These are phyloP conservation scores for Vollenhovia emeryi DNA, from an alignment of 1,140 invertebrate species.

Conservation along the genomic window DNA sequence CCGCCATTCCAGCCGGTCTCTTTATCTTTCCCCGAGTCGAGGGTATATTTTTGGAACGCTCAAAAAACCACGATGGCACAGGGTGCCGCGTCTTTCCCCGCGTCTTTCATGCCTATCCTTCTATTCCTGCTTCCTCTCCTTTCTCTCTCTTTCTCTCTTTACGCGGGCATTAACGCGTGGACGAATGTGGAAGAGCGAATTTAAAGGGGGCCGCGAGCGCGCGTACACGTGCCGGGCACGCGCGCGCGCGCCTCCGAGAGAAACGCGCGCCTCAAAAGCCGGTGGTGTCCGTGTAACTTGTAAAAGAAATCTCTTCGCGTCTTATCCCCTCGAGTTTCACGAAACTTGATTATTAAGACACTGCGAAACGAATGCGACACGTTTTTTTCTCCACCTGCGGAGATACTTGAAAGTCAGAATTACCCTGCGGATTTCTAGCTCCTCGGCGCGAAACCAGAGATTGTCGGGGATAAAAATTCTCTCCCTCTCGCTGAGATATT, in stretches of 20 bases:
- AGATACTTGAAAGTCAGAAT: neutral
- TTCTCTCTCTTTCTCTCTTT: too few species aligned
- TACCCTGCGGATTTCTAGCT: neutral
- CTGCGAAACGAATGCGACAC: constrained; percentile 1
- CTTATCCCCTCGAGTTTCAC: neutral
- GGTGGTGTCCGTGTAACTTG: neutral
- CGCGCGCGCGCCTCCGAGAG: constrained; percentile 15
- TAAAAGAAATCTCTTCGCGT: neutral
- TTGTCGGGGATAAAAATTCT: neutral
- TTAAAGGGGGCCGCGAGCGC: neutral
- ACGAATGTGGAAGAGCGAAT: constrained; percentile 5
- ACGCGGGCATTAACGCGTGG: constrained; percentile 13
- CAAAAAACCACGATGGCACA: constrained; percentile 72
- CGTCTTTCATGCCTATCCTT: neutral
- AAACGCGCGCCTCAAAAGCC: neutral
- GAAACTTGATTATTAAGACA: neutral
- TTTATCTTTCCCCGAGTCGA: constrained; percentile 70
- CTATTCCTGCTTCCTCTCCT: neutral
- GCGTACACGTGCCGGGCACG: constrained; percentile 67
- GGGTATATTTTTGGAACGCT: constrained; percentile 74
- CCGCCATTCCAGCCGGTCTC: constrained; percentile 60
- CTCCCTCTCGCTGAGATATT: neutral
- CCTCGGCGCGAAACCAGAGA: neutral
- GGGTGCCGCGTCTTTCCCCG: constrained; percentile 54
- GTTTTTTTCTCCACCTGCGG: neutral